Conservation (phyloP, 2,888 invertebrate species). For the Chaetogeoica ovagalla region DNA sequence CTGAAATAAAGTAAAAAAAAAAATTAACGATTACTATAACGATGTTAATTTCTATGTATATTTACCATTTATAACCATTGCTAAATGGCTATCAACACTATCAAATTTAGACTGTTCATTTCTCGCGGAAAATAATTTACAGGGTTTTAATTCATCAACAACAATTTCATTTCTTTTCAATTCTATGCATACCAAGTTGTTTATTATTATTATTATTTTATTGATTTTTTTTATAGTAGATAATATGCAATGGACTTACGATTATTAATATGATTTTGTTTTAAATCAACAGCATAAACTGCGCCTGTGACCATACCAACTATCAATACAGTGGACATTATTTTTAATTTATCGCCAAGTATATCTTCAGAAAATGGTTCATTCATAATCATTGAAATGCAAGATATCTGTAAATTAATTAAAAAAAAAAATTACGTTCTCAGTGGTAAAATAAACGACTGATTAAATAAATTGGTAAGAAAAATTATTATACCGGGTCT, state of each 20-base stretch:
- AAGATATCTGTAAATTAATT: slow-evolving; percentile 28
- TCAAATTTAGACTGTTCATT: slow-evolving; percentile 30
- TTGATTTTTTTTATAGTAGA: neutral
- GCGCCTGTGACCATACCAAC: slow-evolving; percentile 33
- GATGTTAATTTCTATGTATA: too few species aligned
- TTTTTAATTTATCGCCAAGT: slow-evolving; percentile 43
- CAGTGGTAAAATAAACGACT: neutral
- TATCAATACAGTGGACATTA: slow-evolving; percentile 41
- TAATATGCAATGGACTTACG: slow-evolving; percentile 5
- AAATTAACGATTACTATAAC: neutral
- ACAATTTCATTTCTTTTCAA: slow-evolving; percentile 29
- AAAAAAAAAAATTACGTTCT: neutral
- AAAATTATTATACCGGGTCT: slow-evolving; percentile 11
- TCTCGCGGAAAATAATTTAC: slow-evolving; percentile 18
- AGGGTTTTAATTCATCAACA: slow-evolving; percentile 30
- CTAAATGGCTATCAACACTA: slow-evolving; percentile 29
- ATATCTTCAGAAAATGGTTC: neutral
- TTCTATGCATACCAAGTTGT: slow-evolving; percentile 13
- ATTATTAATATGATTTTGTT: slow-evolving; percentile 19
- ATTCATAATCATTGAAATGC: slow-evolving; percentile 21
- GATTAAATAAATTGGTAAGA: slow-evolving; percentile 7
- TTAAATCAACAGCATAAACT: slow-evolving; percentile 43
- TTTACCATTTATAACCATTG: slow-evolving; percentile 42
- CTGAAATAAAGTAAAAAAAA: slow-evolving; percentile 26
- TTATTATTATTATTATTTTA: neutral